Evolutionary conservation across 2,113 vertebrate species (phyloP).

Genomic region (Romanogobio albipinnatus): DNA sequence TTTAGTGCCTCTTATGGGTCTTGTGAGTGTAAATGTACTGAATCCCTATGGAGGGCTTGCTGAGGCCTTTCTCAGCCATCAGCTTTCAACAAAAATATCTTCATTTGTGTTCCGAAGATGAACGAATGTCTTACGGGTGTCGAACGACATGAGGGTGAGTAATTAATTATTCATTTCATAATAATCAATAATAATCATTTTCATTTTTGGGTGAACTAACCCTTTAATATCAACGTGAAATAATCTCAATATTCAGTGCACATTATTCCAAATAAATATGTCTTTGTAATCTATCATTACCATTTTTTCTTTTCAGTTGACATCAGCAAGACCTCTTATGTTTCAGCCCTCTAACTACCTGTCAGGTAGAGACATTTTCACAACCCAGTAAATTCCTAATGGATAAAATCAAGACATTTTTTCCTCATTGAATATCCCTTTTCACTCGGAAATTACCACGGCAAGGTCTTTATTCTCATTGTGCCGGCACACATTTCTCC

Average conservation of each 20-base stretch:
- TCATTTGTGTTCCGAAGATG: too few relatives aligned
- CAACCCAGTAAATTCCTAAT: neutral
- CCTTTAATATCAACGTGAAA: neutral
- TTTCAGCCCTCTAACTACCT: neutral
- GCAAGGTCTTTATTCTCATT: neutral
- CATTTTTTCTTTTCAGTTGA: neutral
- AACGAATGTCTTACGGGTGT: too few relatives aligned
- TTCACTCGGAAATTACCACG: neutral
- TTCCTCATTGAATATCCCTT: neutral
- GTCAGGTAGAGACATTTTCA: neutral
- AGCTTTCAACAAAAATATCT: too few relatives aligned
- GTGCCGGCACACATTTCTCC: too few relatives aligned
- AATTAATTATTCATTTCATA: too few relatives aligned
- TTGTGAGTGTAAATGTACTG: too few relatives aligned
- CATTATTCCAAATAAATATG: neutral
- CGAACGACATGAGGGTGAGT: too few relatives aligned
- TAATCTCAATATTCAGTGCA: neutral
- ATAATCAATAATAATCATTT: too few relatives aligned
- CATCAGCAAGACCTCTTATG: neutral
- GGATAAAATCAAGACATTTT: neutral
- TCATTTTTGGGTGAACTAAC: too few relatives aligned
- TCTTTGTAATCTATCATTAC: neutral
- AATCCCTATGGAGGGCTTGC: too few relatives aligned
- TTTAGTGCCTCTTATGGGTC: too few relatives aligned
- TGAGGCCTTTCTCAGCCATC: too few relatives aligned